Evolutionary conservation across 2,888 invertebrate genomes (phyloP), one percentile per base, ranked within the genome.

Genomic region (Drosophila paracracens): DNA sequence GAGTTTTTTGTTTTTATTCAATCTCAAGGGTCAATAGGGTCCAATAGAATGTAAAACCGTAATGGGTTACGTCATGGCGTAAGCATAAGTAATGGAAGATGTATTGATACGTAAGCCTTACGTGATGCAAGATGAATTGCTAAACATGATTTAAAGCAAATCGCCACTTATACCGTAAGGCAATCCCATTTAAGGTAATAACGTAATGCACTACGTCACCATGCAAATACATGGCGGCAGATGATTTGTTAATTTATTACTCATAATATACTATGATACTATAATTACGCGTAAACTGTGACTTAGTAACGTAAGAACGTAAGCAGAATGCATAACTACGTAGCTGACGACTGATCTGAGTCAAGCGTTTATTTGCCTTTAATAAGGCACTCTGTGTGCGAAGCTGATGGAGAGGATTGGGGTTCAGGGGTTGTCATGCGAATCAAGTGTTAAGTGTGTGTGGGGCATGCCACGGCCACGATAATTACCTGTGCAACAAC

Each of bases 401-500:
- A 25, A 21, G 21, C 11, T 31, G 40, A 25, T 7, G 40, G 11
- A 4, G 13, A 4, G 27, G 10, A 11, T 11, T 31, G 21, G 36
- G 7, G 4, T 11, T 31, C n/a, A 16, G 40, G 51, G 29, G 29
- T 46, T 52, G 46, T 13, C 64, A 72, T 66, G 64, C 46, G 62
- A 70, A 74, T 72, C 62, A 67, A 61, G 73, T 64, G 73, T 67
- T 65, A 69, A 63, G 63, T 56, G 48, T 43, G 51, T 27, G 29
- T 50, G 46, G 48, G 74, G 48, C 63, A 70, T 70, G 66, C 25
- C 46, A 25, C 46, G 16, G 25, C 7, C 46, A 25, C 46, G 31
- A 61, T 81, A 83, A 83, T 85, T 85, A 85, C 85, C 85, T 85
- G 85, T 83, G 72, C 82, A 87, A 61, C 85, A 80, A 84, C 88